phyloP scores from a whole-genome alignment of 1,140 invertebrate species.

The Halesus radiatus region DNA sequence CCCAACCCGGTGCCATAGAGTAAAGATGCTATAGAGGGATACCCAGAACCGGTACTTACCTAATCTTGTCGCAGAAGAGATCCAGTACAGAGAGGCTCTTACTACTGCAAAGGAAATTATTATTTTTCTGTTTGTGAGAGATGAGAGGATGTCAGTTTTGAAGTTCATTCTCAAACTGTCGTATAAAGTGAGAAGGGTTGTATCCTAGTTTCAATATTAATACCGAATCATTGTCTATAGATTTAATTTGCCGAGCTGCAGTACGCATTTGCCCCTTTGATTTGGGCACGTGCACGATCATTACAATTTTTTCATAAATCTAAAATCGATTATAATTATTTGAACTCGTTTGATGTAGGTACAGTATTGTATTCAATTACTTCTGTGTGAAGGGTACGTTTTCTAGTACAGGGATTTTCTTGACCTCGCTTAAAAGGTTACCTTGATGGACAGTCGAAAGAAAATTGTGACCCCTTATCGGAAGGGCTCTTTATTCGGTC shows the following conservation, averaged over 20 bases:
- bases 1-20: background rate
- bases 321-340: no score
- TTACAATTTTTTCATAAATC: background rate
- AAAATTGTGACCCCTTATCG: slow-evolving; percentile 41
- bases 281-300: background rate
- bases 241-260: background rate
- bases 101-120: no score
- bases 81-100: no score
- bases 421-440: slow-evolving; percentile 21
- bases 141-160: background rate
- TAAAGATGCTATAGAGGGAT: no score
- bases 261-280: background rate
- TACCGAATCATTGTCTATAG: background rate
- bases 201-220: background rate
- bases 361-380: no score
- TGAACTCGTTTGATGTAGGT: no score
- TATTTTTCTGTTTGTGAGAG: background rate
- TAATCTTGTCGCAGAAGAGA: no score
- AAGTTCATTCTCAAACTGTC: background rate
- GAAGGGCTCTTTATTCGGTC: slow-evolving; percentile 39
- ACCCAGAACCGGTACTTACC: no score
- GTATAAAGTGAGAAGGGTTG: background rate
- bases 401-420: background rate
- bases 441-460: slow-evolving; percentile 2
- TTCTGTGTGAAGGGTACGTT: no score